Evolutionary conservation across 2,797 vertebrate genomes (phyloP).

Genomic region (Remorina albescens): DNA sequence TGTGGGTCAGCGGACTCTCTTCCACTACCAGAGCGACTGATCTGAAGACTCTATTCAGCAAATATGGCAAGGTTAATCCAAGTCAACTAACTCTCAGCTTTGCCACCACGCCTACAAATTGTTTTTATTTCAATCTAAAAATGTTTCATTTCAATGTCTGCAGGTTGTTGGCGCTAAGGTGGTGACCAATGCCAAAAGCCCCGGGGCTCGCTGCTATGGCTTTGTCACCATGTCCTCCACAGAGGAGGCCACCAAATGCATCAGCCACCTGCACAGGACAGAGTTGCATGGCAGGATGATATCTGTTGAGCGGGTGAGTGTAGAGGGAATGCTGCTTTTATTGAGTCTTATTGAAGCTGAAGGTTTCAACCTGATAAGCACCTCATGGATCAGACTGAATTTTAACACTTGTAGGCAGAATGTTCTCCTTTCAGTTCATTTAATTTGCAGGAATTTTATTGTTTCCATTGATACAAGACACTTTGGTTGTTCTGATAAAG

Average conservation of each 20-base stretch:
- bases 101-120: fast-evolving
- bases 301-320: slow-evolving; percentile 93
- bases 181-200: slow-evolving; percentile 97
- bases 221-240: slow-evolving; percentile 96
- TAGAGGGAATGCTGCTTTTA: fast-evolving
- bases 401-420: neutral
- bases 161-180: slow-evolving; percentile 98
- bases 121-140: neutral
- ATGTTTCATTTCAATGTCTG: neutral
- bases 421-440: neutral
- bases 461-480: no score
- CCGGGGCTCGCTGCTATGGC: slow-evolving; percentile 97
- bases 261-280: slow-evolving; percentile 94
- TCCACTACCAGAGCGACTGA: slow-evolving; percentile 98
- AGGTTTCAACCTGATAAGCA: neutral
- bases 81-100: fast-evolving
- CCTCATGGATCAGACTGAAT: neutral
- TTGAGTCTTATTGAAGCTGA: neutral
- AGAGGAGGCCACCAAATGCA: slow-evolving; percentile 95
- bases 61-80: slow-evolving; percentile 92
- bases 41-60: slow-evolving; percentile 97
- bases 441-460: no score
- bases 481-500: no score
- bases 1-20: slow-evolving; percentile 98
- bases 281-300: slow-evolving; percentile 98